These are phyloP conservation scores for Edolisoma coerulescens DNA, from an alignment of 2,113 vertebrate genomes.

Conservation along the genomic window DNA sequence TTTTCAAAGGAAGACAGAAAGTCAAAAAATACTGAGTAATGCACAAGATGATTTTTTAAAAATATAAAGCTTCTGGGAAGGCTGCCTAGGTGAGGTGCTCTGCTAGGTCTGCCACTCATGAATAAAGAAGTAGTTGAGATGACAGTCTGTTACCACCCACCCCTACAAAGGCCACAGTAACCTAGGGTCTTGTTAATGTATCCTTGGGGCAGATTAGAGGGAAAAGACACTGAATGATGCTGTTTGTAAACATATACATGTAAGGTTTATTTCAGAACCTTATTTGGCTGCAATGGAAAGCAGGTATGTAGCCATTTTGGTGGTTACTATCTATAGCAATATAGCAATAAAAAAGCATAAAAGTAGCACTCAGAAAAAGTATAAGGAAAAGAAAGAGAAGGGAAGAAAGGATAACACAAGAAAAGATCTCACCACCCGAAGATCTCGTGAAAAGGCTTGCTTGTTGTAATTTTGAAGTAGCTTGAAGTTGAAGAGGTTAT, in stretches of 20 bases:
- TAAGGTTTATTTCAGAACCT: background rate
- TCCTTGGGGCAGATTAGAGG: too few species aligned
- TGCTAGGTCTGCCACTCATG: background rate
- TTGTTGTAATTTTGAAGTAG: background rate
- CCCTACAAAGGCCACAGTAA: background rate
- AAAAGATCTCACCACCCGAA: fast-evolving
- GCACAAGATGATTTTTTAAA: background rate
- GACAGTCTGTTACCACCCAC: background rate
- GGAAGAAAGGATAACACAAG: too few species aligned
- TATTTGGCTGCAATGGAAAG: background rate
- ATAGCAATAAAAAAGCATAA: background rate
- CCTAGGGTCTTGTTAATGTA: background rate
- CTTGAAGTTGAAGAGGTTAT: background rate
- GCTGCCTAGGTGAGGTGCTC: background rate
- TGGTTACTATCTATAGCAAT: background rate
- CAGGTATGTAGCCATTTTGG: background rate
- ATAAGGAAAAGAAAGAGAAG: background rate
- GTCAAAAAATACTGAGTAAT: background rate
- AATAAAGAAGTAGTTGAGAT: background rate
- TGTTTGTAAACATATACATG: background rate
- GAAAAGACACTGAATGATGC: background rate
- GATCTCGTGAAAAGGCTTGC: fast-evolving
- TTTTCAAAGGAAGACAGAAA: background rate
- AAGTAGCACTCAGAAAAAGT: background rate
- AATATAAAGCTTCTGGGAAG: background rate